phyloP scores from a whole-genome alignment of 2,797 vertebrate species.

The Alexandromys oeconomus region DNA sequence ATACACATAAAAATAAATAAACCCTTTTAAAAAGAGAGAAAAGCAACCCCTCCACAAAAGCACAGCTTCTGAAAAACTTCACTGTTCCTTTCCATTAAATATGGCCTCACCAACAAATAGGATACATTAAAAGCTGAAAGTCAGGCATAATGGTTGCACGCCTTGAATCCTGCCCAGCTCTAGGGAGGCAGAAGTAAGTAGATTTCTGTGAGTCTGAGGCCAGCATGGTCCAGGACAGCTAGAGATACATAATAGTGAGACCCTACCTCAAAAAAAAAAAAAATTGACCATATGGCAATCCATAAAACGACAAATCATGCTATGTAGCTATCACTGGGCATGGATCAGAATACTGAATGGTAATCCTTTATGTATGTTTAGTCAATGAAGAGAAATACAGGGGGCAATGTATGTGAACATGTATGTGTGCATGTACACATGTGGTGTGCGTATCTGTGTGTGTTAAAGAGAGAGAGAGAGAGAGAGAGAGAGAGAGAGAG shows the following conservation, averaged over 20 bases:
- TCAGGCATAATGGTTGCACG: too few relatives aligned
- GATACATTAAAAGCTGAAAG: not conserved
- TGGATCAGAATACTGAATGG: not conserved
- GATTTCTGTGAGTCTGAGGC: not conserved
- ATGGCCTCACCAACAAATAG: constrained; percentile 10
- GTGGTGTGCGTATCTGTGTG: too few relatives aligned
- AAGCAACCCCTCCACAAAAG: not conserved
- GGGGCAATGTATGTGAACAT: not conserved
- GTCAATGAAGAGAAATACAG: not conserved
- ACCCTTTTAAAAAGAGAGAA: not conserved
- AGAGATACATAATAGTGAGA: not conserved
- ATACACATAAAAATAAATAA: not conserved
- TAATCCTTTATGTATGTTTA: not conserved
- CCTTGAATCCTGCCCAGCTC: not conserved
- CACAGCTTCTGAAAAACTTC: constrained; percentile 4
- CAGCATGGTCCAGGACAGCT: not conserved
- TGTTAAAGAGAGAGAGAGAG: too few relatives aligned
- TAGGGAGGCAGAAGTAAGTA: not conserved
- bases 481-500: too few relatives aligned
- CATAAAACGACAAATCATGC: not conserved
- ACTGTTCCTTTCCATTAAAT: constrained; percentile 34
- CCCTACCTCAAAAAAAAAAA: not conserved
- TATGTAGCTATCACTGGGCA: not conserved
- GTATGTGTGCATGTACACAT: not conserved
- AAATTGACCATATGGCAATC: not conserved